A percentile compares a stretch with the other conserved stretches of the same genome.
Evolutionary conservation across 2,797 vertebrate genomes (phyloP).

Genomic region (Dipus sagitta): DNA sequence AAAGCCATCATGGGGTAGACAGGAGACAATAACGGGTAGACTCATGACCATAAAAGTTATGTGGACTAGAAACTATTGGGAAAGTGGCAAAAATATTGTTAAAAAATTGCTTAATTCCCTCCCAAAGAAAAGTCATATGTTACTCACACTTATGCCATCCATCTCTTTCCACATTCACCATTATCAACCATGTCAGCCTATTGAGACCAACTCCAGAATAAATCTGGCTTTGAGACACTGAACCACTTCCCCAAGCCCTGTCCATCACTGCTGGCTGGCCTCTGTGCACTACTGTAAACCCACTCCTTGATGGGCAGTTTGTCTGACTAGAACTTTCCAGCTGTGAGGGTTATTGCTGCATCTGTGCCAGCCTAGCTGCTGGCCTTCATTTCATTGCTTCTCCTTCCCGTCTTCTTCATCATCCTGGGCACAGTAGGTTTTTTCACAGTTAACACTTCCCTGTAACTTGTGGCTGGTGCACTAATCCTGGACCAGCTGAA

Average conservation of each 20-base stretch:
- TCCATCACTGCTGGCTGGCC: constrained; percentile 22
- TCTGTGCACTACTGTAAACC: neutral
- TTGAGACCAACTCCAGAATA: neutral
- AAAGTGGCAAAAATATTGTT: constrained; percentile 13
- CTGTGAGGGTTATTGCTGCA: neutral
- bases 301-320: neutral
- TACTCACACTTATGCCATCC: neutral
- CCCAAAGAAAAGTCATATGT: constrained; percentile 27
- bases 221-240: constrained; percentile 1
- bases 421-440: neutral
- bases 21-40: neutral
- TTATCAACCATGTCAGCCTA: neutral
- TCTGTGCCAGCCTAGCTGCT: constrained; percentile 11
- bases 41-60: neutral
- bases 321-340: neutral
- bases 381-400: constrained; percentile 48
- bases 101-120: constrained; percentile 52
- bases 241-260: constrained; percentile 29
- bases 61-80: neutral
- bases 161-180: constrained; percentile 64
- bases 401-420: neutral
- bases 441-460: neutral
- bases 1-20: neutral
- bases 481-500: neutral
- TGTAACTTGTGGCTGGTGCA: neutral